A percentile compares a stretch with the other conserved stretches of the same genome.
phyloP scores from a whole-genome alignment of 2,888 invertebrate species.

The Plagodis pulveraria region DNA sequence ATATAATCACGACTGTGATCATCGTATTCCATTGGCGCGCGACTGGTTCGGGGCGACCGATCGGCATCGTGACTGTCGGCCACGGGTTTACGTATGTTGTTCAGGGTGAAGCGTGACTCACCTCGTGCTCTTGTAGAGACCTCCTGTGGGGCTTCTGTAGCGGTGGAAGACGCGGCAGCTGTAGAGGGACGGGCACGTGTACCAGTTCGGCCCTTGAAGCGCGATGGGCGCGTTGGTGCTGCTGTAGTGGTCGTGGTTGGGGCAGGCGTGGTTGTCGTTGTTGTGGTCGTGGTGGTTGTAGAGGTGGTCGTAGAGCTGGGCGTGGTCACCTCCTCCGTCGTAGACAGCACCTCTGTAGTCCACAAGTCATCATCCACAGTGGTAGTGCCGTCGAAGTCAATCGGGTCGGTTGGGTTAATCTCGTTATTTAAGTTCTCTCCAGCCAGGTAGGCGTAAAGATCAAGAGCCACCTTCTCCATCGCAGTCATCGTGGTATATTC shows the following conservation, averaged over 20 bases:
- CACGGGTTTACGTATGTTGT: conserved; percentile 40
- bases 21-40: conserved; percentile 6
- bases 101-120: conserved; percentile 51
- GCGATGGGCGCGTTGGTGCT: conserved; percentile 71
- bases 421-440: conserved; percentile 87
- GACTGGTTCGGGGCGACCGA: conserved; percentile 11
- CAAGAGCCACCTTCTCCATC: conserved; percentile 93
- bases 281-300: conserved; percentile 84
- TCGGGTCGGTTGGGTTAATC: conserved; percentile 66
- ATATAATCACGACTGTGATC: conserved; percentile 9
- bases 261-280: conserved; percentile 82
- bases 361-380: conserved; percentile 65
- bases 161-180: conserved; percentile 69
- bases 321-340: conserved; percentile 80
- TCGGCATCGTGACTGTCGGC: conserved; percentile 27
- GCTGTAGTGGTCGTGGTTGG: conserved; percentile 77
- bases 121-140: conserved; percentile 79
- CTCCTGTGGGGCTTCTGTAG: conserved; percentile 75
- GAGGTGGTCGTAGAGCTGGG: conserved; percentile 84
- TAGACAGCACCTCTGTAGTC: conserved; percentile 76
- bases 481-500: conserved; percentile 88
- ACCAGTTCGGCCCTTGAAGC: conserved; percentile 73
- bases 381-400: conserved; percentile 66
- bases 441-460: conserved; percentile 91
- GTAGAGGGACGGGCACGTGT: conserved; percentile 77